Conservation (phyloP, 2,113 vertebrate species). For the Carassius auratus region DNA sequence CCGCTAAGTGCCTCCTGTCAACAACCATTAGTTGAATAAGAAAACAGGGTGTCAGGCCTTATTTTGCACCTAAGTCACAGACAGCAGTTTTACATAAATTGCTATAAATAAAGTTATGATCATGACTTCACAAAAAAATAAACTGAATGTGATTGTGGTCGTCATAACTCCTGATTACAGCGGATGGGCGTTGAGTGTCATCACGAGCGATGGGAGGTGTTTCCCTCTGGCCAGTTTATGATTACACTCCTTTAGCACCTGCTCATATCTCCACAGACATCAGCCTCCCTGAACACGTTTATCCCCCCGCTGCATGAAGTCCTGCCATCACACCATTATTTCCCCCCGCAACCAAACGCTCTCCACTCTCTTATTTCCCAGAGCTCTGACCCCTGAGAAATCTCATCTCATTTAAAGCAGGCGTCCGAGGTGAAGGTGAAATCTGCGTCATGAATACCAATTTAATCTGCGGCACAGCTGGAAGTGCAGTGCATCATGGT, state of each 20-base stretch:
- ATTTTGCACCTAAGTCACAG: not conserved
- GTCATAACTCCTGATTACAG: not conserved
- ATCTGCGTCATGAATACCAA: not conserved
- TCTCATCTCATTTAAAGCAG: not conserved
- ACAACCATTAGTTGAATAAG: too few species aligned
- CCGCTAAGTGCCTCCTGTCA: too few species aligned
- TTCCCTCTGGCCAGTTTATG: not conserved
- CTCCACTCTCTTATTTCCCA: constrained; percentile 4
- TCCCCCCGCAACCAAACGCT: not conserved
- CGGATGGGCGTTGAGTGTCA: not conserved
- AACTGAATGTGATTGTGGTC: not conserved
- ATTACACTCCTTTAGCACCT: constrained; percentile 3
- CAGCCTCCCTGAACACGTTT: not conserved
- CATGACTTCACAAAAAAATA: not conserved
- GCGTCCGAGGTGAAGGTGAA: not conserved
- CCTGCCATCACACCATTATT: not conserved
- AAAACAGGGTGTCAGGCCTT: too few species aligned
- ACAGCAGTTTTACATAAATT: not conserved
- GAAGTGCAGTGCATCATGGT: not conserved
- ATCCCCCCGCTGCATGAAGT: not conserved
- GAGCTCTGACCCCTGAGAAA: not conserved
- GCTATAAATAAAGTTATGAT: not conserved
- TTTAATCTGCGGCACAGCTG: not conserved
- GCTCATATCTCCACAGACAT: not conserved
- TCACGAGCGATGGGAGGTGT: not conserved